Percentiles rank a stretch among this genome's conserved stretches.
Evolutionary conservation across 2,113 vertebrate species (phyloP).

Genomic region (Chaetorhynchus papuensis): DNA sequence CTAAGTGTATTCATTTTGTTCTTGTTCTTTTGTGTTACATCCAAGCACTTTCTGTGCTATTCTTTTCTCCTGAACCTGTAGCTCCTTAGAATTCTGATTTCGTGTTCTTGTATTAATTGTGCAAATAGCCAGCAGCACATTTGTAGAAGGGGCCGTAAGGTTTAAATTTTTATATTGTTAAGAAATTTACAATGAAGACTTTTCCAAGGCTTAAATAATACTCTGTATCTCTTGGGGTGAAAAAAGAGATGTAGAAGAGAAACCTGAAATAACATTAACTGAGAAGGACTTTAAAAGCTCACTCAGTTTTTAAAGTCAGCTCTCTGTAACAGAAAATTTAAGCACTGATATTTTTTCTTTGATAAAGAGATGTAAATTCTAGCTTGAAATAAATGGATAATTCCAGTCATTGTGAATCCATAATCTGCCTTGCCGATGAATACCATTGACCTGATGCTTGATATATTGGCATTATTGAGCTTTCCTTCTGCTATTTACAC

Average conservation of each 20-base stretch:
- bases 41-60: not conserved
- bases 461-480: not conserved
- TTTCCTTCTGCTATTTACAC: not conserved
- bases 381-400: not conserved
- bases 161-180: not conserved
- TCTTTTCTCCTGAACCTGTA: not conserved
- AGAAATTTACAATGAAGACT: not conserved
- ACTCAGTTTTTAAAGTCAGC: not conserved
- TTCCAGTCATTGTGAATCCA: not conserved
- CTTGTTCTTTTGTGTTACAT: not conserved
- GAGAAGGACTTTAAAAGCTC: not conserved
- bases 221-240: not conserved
- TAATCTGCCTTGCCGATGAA: not conserved
- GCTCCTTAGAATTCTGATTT: not conserved
- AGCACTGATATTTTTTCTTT: not conserved
- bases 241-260: not conserved
- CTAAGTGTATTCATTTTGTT: not conserved
- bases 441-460: not conserved
- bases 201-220: not conserved
- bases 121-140: not conserved
- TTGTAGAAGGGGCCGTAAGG: not conserved
- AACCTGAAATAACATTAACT: not conserved
- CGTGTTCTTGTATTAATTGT: not conserved
- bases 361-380: not conserved
- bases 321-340: not conserved